These are phyloP conservation scores for Agapostemon virescens DNA, from an alignment of 2,888 invertebrate genomes.

Conservation along the genomic window DNA sequence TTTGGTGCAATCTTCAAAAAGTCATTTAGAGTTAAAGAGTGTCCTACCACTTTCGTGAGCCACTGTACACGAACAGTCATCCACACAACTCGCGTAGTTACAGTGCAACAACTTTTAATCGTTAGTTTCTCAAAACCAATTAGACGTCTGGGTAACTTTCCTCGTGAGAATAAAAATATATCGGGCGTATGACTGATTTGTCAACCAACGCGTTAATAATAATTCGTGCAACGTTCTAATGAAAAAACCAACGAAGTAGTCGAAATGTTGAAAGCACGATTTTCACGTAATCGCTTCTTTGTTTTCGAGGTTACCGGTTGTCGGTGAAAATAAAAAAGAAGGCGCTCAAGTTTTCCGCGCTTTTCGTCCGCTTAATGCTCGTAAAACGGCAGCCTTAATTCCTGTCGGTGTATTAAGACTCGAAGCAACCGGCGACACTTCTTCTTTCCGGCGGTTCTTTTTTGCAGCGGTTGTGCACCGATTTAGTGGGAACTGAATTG, in stretches of 20 bases:
- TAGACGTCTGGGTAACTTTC: no score
- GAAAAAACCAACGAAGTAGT: not conserved
- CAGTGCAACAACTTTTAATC: no score
- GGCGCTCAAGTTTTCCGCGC: not conserved
- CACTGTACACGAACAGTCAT: no score
- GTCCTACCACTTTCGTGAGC: no score
- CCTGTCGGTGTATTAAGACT: constrained; percentile 40
- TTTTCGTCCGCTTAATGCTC: constrained; percentile 18
- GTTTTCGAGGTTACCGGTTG: constrained; percentile 3
- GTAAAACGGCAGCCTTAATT: constrained; percentile 29
- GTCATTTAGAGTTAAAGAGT: no score
- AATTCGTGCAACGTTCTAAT: not conserved
- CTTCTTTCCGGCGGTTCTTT: constrained; percentile 28
- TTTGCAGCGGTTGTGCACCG: constrained; percentile 37
- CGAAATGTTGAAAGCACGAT: not conserved
- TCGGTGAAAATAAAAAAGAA: not conserved
- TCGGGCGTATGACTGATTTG: not conserved
- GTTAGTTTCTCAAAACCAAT: no score
- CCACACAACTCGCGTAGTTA: no score
- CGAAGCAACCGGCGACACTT: constrained; percentile 46
- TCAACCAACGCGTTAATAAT: not conserved
- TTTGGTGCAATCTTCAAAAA: no score
- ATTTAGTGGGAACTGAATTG: constrained; percentile 37
- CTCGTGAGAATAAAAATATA: no score
- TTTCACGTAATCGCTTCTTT: constrained; percentile 27